Conservation (phyloP, 1,140 invertebrate genomes). For the Cotesia vestalis region DNA sequence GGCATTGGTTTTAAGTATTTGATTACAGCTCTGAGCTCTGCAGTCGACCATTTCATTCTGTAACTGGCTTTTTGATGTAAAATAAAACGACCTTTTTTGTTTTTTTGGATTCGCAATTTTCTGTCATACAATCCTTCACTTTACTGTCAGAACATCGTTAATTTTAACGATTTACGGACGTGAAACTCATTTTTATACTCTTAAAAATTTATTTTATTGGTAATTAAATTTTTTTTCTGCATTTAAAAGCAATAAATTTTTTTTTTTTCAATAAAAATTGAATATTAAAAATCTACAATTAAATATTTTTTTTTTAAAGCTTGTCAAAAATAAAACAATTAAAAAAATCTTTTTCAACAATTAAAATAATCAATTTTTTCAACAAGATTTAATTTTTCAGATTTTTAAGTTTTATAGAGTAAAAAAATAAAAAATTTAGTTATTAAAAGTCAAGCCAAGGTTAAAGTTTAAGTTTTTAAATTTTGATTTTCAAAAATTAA, state of each 20-base stretch:
- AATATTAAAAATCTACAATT: too few relatives aligned
- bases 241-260: neutral
- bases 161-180: conserved; percentile 62
- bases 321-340: too few relatives aligned
- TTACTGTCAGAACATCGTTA: conserved; percentile 63
- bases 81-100: conserved; percentile 39
- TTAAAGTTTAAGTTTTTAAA: too few relatives aligned
- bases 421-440: too few relatives aligned
- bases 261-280: neutral
- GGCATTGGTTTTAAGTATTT: conserved; percentile 58
- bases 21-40: conserved; percentile 57
- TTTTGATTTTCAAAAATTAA: too few relatives aligned
- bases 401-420: too few relatives aligned
- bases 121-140: conserved; percentile 20
- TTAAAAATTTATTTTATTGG: conserved; percentile 33
- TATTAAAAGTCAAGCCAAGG: too few relatives aligned
- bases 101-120: neutral
- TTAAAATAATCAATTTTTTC: too few relatives aligned
- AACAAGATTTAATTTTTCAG: too few relatives aligned
- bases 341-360: too few relatives aligned
- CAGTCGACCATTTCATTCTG: conserved; percentile 37
- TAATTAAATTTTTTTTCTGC: conserved; percentile 22
- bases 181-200: conserved; percentile 60
- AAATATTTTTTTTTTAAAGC: too few relatives aligned
- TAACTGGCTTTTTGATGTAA: conserved; percentile 32